Evolutionary conservation across 2,888 invertebrate genomes (phyloP).

Genomic region (Drosophila melanosoma): DNA sequence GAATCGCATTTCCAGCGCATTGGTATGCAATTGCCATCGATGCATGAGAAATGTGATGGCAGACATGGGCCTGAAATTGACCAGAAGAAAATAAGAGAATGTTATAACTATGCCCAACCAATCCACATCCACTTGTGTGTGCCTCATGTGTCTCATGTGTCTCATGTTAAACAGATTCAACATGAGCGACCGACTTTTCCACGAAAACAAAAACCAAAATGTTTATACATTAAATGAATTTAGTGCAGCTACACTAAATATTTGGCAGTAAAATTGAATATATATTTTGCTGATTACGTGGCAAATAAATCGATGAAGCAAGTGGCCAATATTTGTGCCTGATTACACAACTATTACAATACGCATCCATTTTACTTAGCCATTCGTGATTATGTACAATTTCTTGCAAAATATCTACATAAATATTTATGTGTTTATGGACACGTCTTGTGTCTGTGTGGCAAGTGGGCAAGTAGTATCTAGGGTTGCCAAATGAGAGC

Average conservation of each 20-base stretch:
- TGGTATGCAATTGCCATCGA: conserved; percentile 87
- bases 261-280: neutral
- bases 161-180: conserved; percentile 10
- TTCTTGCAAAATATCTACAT: neutral
- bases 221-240: neutral
- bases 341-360: conserved; percentile 26
- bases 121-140: conserved; percentile 11
- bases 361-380: conserved; percentile 25
- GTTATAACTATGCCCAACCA: conserved; percentile 21
- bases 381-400: too few relatives aligned
- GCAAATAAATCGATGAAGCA: neutral
- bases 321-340: conserved; percentile 24
- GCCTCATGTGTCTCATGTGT: too few relatives aligned
- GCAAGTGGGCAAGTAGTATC: conserved; percentile 7
- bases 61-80: conserved; percentile 80
- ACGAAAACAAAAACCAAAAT: neutral
- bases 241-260: neutral
- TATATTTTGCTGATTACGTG: neutral
- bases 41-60: conserved; percentile 82
- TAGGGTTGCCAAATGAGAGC: conserved; percentile 4
- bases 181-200: neutral
- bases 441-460: neutral
- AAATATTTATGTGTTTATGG: neutral
- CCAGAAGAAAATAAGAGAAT: conserved; percentile 32
- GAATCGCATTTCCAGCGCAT: conserved; percentile 87